Base-by-base conservation (phyloP, 2,113 vertebrate species). In the Crotophaga sulcirostris region DNA sequence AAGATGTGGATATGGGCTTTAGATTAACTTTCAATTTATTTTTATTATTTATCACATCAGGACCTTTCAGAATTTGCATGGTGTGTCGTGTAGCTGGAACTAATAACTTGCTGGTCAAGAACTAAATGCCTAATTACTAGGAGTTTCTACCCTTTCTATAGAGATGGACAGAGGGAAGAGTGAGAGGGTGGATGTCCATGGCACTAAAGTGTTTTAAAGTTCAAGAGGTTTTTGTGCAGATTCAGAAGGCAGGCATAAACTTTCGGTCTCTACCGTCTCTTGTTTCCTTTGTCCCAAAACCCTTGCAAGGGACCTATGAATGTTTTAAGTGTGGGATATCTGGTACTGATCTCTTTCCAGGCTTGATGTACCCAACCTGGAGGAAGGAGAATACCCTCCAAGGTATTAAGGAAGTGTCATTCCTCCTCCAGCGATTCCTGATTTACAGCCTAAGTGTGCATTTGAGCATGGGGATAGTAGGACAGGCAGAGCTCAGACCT, bases 241-340 rank as follows among this genome's bases (percentile, higher is more conserved):
- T 16, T 60, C 26, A 33, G 66, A 60, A 79, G 14, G 11, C 29
- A 38, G 13, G 13, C 19, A 11, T 45, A 76, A 86, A 24, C 5
- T 54, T 69, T 45, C 11, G 1, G n/a, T 31, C 13, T 60, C 12
- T 63, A 8, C 3, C 52, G 8, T 63, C 1, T 0, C 31, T 68
- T 5, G 1, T 83, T 85, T 76, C 21, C 36, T 58, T 54, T 80
- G 51, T 28, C 42, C 54, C n/a, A 60, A 60, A 90, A 51, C 17
- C 28, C 29, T 10, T 14, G 47, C 8, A 56, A 84, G 13, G 1
- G 3, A n/a, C 4, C 62, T 38, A 4, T 2, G 17, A 20, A 42
- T 3, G 23, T 49, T 85, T 85, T 20, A 28, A 58, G 9, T 7
- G 8, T 68, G 13, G 1, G 4, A 3, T 73, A 19, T 14, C 38